These are phyloP conservation scores for Lasioglossum baleicum DNA, from an alignment of 1,140 invertebrate genomes.

Conservation along the genomic window DNA sequence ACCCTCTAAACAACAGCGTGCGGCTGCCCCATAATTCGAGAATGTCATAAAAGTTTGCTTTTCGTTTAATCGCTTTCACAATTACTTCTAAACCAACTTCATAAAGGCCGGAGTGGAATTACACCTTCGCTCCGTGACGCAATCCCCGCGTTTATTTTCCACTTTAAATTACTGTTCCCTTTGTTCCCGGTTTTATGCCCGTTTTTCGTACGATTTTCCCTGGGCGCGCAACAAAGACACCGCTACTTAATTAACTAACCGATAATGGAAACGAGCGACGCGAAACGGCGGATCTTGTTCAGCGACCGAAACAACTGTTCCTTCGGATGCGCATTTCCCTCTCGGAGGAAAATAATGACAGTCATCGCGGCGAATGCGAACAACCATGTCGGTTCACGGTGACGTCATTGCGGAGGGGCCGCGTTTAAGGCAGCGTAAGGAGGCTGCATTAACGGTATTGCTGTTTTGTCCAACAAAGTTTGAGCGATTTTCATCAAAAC, in stretches of 20 bases:
- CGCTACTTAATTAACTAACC: neutral
- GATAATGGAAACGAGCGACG: neutral
- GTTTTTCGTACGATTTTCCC: neutral
- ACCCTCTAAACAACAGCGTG: too few species aligned
- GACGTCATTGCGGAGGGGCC: constrained; percentile 31
- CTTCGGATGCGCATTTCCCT: neutral
- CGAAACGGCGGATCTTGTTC: neutral
- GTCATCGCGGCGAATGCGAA: constrained; percentile 28
- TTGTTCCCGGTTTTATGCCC: neutral
- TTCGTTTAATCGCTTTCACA: neutral
- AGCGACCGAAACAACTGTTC: neutral
- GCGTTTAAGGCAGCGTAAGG: constrained; percentile 30
- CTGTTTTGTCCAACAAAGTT: constrained; percentile 42
- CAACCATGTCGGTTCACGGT: constrained; percentile 2
- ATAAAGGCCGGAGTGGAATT: too few species aligned
- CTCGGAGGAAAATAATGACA: constrained; percentile 8
- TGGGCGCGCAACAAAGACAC: neutral
- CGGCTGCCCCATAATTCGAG: too few species aligned
- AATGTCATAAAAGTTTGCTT: neutral
- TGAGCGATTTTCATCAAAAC: too few species aligned
- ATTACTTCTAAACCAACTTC: neutral
- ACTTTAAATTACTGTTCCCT: neutral
- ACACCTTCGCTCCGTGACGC: neutral
- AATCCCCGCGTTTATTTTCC: neutral
- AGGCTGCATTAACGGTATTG: constrained; percentile 29